Conservation (phyloP, 1,140 invertebrate species). For the Meloidogyne hapla region DNA sequence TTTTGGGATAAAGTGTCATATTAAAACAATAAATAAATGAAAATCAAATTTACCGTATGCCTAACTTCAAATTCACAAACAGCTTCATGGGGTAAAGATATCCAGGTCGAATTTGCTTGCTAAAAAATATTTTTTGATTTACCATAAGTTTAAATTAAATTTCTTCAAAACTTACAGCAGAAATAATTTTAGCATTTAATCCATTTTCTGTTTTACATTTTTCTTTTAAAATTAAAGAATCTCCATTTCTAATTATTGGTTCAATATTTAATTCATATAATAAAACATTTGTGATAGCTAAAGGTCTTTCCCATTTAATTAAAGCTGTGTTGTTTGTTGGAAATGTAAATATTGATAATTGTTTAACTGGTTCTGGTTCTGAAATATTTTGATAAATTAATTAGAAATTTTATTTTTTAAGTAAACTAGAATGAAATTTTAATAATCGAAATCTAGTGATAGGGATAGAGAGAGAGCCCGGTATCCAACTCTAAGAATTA, state of each 20-base stretch:
- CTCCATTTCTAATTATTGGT: conserved; percentile 15
- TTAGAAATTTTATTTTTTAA: too few relatives aligned
- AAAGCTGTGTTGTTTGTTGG: conserved; percentile 33
- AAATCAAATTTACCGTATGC: conserved; percentile 13
- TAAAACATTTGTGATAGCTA: conserved; percentile 30
- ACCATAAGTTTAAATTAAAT: too few relatives aligned
- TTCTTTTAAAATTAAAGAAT: background rate
- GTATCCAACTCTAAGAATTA: too few relatives aligned
- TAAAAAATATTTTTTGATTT: conserved; percentile 14
- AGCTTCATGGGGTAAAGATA: conserved; percentile 5
- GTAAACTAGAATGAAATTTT: too few relatives aligned
- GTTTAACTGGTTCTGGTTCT: conserved; percentile 42
- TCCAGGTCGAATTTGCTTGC: conserved; percentile 22
- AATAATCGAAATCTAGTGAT: too few relatives aligned
- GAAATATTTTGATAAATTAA: conserved; percentile 2
- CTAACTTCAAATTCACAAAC: conserved; percentile 31
- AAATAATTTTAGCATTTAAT: conserved; percentile 20
- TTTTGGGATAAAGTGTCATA: too few relatives aligned
- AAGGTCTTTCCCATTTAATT: conserved; percentile 28
- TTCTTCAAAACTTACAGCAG: conserved; percentile 1
- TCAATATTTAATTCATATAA: conserved; percentile 37
- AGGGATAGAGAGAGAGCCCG: too few relatives aligned
- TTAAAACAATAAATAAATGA: background rate
- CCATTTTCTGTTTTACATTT: conserved; percentile 37
- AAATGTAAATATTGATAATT: conserved; percentile 27